These are phyloP conservation scores for Gavia stellata DNA, from an alignment of 2,113 vertebrate species.

Conservation along the genomic window DNA sequence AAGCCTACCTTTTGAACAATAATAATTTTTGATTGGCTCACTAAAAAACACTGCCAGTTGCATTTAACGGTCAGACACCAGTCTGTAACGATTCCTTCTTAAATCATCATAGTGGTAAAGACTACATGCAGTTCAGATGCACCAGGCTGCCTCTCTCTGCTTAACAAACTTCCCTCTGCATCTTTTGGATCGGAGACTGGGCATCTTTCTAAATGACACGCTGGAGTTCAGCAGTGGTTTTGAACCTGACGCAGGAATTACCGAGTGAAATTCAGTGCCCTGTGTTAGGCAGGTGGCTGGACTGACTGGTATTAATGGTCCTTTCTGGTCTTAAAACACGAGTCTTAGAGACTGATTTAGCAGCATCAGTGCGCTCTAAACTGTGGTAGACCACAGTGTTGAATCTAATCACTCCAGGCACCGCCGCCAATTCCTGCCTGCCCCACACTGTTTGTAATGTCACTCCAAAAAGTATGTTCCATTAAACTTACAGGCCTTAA, in stretches of 20 bases:
- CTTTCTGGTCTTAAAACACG: constrained; percentile 18
- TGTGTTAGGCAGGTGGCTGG: neutral
- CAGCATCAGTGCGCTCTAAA: neutral
- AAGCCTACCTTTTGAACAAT: neutral
- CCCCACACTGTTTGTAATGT: constrained; percentile 1
- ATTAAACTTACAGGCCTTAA: constrained; percentile 9
- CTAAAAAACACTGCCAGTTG: neutral
- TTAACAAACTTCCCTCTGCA: neutral
- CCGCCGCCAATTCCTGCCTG: neutral
- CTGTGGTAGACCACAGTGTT: neutral
- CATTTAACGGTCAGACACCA: neutral
- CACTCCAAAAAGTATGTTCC: constrained; percentile 26
- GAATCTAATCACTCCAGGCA: constrained; percentile 1
- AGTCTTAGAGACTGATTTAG: neutral
- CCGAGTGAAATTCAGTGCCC: neutral
- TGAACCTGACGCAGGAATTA: neutral
- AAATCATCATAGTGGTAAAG: neutral
- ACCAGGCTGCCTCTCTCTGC: neutral
- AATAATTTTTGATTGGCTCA: neutral
- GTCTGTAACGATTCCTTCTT: neutral
- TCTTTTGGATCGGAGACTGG: neutral
- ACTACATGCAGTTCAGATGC: neutral
- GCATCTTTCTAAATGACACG: neutral
- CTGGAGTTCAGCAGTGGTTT: neutral
- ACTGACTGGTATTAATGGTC: neutral